Evolutionary conservation across 2,113 vertebrate species (phyloP), one percentile per base, ranked within the genome.

Genomic region (Neolamprologus devosi): DNA sequence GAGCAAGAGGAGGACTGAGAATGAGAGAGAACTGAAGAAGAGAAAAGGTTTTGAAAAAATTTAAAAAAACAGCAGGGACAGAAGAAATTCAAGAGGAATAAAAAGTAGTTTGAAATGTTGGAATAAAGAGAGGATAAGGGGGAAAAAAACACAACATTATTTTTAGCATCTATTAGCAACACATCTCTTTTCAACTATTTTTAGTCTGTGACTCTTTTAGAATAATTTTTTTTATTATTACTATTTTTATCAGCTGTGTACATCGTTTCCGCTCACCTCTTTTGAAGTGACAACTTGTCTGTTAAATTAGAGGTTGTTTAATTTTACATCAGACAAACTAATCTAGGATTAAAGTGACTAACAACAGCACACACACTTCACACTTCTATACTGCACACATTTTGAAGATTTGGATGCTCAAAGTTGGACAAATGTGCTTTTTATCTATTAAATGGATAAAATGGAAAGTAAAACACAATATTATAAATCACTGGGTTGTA

Each of bases 1-100:
- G 97, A 96, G 85, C 97, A 96, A 42, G 98, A 98, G 73, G 98
- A 97, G 1, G 98, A 97, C 95, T 98, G 97, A 1, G 98, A 98
- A 92, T 95, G 95, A 90, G 93, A 79, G 58, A 91, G 90, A 86
- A 86, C 96, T 96, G 90, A 92, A 85, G 84, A 53, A 68, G 85
- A 53, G 37, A 84, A 68, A 40, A 88, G 30, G 26, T 82, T 80
- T 47, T 7, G 73, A 42, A 68, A 19, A 1, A 12, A n/a, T 63
- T 7, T 1, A 2, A 28, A 60, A 60, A 35, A 12, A 37, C 9
- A 78, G n/a, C 14, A 80, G 78, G 80, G 6, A 30, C 35, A 13
- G 65, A 17, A 85, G 49, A 81, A 85, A 49, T 81, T 28, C 81
- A 83, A 82, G 5, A 5, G 75, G 55, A 85, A 33, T 65, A 42